Evolutionary conservation across 2,888 invertebrate genomes (phyloP).

Genomic region (Onchidella celtica): DNA sequence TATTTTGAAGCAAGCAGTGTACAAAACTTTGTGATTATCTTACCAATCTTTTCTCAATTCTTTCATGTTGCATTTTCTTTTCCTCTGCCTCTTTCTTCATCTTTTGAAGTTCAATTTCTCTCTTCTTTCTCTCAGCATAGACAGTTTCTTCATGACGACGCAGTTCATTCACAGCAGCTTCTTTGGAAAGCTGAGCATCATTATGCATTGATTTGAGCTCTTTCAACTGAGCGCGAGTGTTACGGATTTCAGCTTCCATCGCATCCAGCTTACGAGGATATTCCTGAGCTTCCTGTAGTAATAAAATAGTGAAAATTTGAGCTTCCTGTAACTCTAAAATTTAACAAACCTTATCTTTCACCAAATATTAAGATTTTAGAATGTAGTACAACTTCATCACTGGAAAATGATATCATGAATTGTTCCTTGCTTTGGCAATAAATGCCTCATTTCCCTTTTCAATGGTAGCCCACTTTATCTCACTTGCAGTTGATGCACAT

Average conservation of each 20-base stretch:
- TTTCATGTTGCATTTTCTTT: conserved; percentile 79
- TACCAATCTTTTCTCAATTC: conserved; percentile 71
- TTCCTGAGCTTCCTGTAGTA: conserved; percentile 74
- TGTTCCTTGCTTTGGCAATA: no score
- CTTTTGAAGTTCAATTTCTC: conserved; percentile 78
- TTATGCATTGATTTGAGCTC: conserved; percentile 77
- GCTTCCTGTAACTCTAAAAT: no score
- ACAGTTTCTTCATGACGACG: conserved; percentile 77
- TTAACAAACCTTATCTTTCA: no score
- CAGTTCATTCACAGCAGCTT: conserved; percentile 76
- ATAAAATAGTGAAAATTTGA: not conserved
- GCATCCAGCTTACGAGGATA: conserved; percentile 77
- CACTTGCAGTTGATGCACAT: no score
- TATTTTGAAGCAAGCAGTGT: no score
- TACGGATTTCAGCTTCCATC: conserved; percentile 77
- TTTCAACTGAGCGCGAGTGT: conserved; percentile 71
- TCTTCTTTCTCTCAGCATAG: conserved; percentile 76
- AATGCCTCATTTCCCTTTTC: no score
- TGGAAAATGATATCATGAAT: no score
- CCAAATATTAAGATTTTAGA: no score
- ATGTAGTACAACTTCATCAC: no score
- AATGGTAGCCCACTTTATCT: no score
- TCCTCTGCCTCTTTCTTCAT: conserved; percentile 80
- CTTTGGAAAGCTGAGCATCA: conserved; percentile 77
- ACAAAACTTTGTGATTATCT: no score